A percentile compares a stretch with the other conserved stretches of the same genome.
Evolutionary conservation across 2,888 invertebrate genomes (phyloP).

Genomic region (Malacosoma neustria): DNA sequence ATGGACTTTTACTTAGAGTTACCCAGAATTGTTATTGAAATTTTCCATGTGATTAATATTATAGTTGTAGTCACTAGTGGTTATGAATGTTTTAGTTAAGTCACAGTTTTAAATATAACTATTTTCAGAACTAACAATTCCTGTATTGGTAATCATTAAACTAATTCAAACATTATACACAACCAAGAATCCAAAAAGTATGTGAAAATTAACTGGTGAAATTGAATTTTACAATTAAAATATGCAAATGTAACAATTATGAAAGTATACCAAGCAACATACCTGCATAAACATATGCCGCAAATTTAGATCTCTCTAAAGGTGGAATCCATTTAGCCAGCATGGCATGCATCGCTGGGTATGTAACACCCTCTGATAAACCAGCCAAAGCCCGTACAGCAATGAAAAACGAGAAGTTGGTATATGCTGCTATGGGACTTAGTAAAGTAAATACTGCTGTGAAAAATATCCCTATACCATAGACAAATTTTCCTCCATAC

Average conservation of each 20-base stretch:
- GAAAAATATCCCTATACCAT: slow-evolving; percentile 86
- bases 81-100: too few relatives aligned
- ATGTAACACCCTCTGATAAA: slow-evolving; percentile 91
- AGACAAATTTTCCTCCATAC: slow-evolving; percentile 91
- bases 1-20: too few relatives aligned
- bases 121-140: too few relatives aligned
- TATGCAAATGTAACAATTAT: not conserved
- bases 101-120: too few relatives aligned
- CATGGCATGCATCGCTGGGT: slow-evolving; percentile 96
- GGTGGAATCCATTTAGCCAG: slow-evolving; percentile 95
- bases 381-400: slow-evolving; percentile 86
- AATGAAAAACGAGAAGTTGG: slow-evolving; percentile 80
- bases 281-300: slow-evolving; percentile 90
- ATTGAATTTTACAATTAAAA: slow-evolving; percentile 1
- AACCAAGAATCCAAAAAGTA: too few relatives aligned
- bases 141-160: too few relatives aligned
- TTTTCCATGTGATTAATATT: too few relatives aligned
- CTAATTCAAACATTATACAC: too few relatives aligned
- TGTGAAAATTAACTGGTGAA: too few relatives aligned
- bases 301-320: slow-evolving; percentile 91
- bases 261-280: slow-evolving; percentile 14
- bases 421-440: slow-evolving; percentile 86
- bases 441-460: slow-evolving; percentile 88
- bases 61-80: too few relatives aligned
- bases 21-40: too few relatives aligned